A percentile compares a stretch with the other conserved stretches of the same genome.
These are phyloP conservation scores for Drosophila emarginata DNA, from an alignment of 2,888 invertebrate genomes.

Conservation along the genomic window DNA sequence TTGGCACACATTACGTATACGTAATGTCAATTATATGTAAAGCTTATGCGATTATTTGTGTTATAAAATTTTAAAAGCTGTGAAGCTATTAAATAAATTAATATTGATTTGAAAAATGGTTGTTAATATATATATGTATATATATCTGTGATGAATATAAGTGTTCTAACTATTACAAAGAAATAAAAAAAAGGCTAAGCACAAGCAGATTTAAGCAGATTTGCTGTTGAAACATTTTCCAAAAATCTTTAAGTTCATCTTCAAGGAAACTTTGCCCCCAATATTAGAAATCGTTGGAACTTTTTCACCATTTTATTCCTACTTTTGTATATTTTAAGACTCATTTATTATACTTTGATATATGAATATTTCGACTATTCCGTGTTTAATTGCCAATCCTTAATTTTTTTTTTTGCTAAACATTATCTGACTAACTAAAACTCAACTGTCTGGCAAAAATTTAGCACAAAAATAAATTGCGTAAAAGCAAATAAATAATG, in stretches of 20 bases:
- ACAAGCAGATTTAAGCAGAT: too few relatives aligned
- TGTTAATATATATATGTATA: too few relatives aligned
- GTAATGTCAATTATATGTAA: conserved; percentile 16
- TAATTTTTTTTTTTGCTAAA: not conserved
- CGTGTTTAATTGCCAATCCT: conserved; percentile 24
- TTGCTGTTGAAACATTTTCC: too few relatives aligned
- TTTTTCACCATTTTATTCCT: not conserved
- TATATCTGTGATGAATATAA: too few relatives aligned
- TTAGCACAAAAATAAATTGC: conserved; percentile 44
- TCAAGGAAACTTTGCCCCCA: not conserved
- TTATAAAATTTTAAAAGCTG: conserved; percentile 1
- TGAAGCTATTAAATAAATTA: conserved; percentile 3
- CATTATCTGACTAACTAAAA: conserved; percentile 13
- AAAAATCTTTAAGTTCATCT: not conserved
- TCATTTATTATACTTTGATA: not conserved
- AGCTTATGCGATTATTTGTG: conserved; percentile 17
- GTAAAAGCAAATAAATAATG: conserved; percentile 50
- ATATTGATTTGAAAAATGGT: not conserved
- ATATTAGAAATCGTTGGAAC: conserved; percentile 5
- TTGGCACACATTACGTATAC: conserved; percentile 44
- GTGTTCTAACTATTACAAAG: too few relatives aligned
- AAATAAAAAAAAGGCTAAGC: too few relatives aligned
- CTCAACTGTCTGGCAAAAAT: conserved; percentile 38
- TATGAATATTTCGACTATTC: not conserved
- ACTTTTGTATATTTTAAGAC: not conserved